Base-by-base conservation (phyloP, 2,888 invertebrate species). In the Pharmacophagus antenor region DNA sequence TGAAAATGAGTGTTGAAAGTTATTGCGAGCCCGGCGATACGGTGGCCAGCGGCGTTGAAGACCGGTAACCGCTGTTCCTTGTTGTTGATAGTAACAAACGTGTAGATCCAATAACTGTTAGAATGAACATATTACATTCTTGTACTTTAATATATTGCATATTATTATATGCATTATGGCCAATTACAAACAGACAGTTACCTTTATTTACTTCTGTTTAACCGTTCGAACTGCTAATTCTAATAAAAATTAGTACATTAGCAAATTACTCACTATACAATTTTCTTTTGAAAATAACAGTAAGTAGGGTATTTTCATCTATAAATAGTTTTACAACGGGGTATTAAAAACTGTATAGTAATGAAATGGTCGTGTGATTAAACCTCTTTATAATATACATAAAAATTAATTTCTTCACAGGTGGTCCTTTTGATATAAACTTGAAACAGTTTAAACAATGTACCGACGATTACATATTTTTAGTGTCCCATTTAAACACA, bases 1-100 rank as follows among this genome's bases (percentile, higher is more conserved):
- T 42, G 61, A 25, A 27, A 61, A 56, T 52, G 44, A 25, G 50
- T 56, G 52, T 52, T 56, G 60, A 60, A 41, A 47, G 41, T 56
- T 61, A 54, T 25, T 23, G 47, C 21, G 22, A 23, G 22, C 37
- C 5, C 10, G 7, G 15, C 46, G 31, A 22, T 51, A 31, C n/a
- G 23, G 41, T 23, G 20, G 60, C 60, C 37, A 21, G 46, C n/a
- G 55, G 50, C 61, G 17, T 3, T 12, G 44, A 27, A 61, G 18
- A 25, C 52, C 44, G 25, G 56, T 47, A 47, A 52, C 44, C 56
- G 21, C 17, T 21, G 41, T 56, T 49, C 22, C 15, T 25, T 15
- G 25, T 20, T 48, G 44, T 17, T 17, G 12, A 12, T 22, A 27
- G n/a, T n/a, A n/a, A n/a, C 37, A 23, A 17, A 20, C 25, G n/a